Evolutionary conservation across 2,888 invertebrate genomes (phyloP), one percentile per base, ranked within the genome.

Genomic region (Lottia gigantea): DNA sequence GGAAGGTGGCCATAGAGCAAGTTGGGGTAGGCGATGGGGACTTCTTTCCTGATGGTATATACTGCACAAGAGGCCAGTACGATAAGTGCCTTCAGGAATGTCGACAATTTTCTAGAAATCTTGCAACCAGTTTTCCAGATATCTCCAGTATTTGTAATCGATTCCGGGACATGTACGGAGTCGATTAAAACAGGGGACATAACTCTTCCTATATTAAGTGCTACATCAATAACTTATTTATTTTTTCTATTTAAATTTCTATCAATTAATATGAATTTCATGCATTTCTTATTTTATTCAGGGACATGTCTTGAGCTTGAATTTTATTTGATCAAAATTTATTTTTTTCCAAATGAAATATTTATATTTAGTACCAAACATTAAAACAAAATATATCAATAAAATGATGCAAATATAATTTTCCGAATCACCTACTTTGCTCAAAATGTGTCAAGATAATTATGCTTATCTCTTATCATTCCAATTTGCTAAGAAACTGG

Each of bases 1-100:
- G 80, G 81, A 81, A 81, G 68, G 74, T 76, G 8, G 72, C 80
- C 0, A 76, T 80, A 1, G 74, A 77, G 61, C 71, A 77, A 23
- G 72, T 78, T 4, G 74, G 75, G 31, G 74, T 75, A 25, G 67
- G 70, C 23, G 82, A 81, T 47, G 76, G 75, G 0, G 73, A 78
- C 68, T 78, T 74, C 73, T 67, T 74, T 15, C 80, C 79, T 0
- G 72, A 73, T 2, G 80, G 76, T 12, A 67, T 80, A 25, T 75
- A 73, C 66, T 73, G 76, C 62, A 73, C 71, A 6, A 71, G 72
- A 40, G 70, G 74, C 19, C 72, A 77, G 46, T 81, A 75, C 62
- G 76, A 79, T 62, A 62, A 69, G 26, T 80, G 81, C 49, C 71
- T 78, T 25, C 68, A 69, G 2, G 77, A 81, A 66, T 79, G 80